Percentiles rank a stretch among this genome's conserved stretches.
Conservation (phyloP, 2,113 vertebrate species). For the Erinaceus europaeus region DNA sequence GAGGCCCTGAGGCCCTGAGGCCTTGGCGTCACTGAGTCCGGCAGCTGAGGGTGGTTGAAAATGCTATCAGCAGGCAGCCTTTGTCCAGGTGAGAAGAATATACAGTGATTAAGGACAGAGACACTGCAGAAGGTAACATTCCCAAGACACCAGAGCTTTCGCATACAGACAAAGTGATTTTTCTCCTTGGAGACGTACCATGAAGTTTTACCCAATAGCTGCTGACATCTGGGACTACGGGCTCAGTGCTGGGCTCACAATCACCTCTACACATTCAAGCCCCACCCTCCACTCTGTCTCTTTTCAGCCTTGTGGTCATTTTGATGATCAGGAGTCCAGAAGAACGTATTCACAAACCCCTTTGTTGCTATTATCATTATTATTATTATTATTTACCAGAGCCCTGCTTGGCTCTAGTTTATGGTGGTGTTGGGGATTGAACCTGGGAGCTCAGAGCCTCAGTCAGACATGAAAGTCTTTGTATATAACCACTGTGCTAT, state of each 20-base stretch:
- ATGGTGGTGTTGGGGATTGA: too few species aligned
- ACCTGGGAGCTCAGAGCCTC: too few species aligned
- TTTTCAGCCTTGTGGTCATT: constrained; percentile 47
- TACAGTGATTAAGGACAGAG: constrained; percentile 58
- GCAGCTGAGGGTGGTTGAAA: constrained; percentile 54
- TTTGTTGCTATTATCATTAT: too few species aligned
- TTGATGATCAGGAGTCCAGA: constrained; percentile 32
- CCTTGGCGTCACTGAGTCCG: constrained; percentile 52
- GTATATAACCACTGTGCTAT: too few species aligned
- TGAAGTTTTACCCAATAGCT: constrained; percentile 20
- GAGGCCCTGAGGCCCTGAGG: too few species aligned
- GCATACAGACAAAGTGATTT: constrained; percentile 43
- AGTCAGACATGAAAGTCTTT: too few species aligned
- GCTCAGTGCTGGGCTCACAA: neutral
- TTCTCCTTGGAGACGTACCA: constrained; percentile 44
- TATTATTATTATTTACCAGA: too few species aligned
- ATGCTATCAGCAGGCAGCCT: constrained; percentile 68
- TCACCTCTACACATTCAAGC: constrained; percentile 20
- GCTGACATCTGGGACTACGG: constrained; percentile 38
- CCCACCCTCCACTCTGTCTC: constrained; percentile 42
- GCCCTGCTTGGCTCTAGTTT: too few species aligned
- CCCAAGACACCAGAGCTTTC: constrained; percentile 60
- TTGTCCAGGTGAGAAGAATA: constrained; percentile 72
- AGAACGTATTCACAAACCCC: constrained; percentile 33
- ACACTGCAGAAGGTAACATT: constrained; percentile 54